Base-by-base conservation (phyloP, 1,140 invertebrate genomes). In the Scaptodrosophila lebanonensis region DNA sequence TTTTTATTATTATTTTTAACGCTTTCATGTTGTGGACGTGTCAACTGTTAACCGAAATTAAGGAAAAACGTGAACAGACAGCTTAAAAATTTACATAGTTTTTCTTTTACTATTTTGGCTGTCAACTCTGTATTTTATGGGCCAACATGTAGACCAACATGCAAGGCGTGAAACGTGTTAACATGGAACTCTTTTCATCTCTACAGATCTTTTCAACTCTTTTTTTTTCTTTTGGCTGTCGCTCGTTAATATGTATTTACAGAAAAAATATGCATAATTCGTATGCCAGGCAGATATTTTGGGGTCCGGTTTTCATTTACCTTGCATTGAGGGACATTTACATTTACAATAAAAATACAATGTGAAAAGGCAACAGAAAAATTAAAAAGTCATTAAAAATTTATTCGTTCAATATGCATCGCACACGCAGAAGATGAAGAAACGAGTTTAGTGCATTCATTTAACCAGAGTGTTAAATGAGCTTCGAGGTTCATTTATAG, bases 291-390 rank as follows among this genome's bases (percentile, higher is more conserved):
- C n/a, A n/a, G n/a, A n/a, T n/a, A n/a, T n/a, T n/a, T n/a, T 64
- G 62, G 32, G 50, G 38, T 66, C 39, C 45, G 53, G 40, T 22
- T 20, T 27, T 18, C 36, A 36, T 56, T 43, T 49, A 54, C 42
- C 35, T 69, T 35, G 11, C 48, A 30, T 36, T 38, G 67, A 48
- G 63, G 68, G 73, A 73, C 64, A 73, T 77, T 77, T 65, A 57
- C 35, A 59, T 33, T 33, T 33, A 4, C 8, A 33, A 33, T 9
- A 33, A 5, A 33, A 33, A 33, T 8, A 33, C 12, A 33, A n/a
- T n/a, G n/a, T 29, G 9, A 72, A 51, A 62, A 48, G 66, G 45
- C 40, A 22, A 58, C 9, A 29, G 45, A 67, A 63, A 72, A 79
- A 72, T 64, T 29, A 50, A 66, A 52, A 43, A 51, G 13, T 25